Base-by-base conservation (phyloP, 1,140 invertebrate genomes). In the Zaprionus camerounensis region DNA sequence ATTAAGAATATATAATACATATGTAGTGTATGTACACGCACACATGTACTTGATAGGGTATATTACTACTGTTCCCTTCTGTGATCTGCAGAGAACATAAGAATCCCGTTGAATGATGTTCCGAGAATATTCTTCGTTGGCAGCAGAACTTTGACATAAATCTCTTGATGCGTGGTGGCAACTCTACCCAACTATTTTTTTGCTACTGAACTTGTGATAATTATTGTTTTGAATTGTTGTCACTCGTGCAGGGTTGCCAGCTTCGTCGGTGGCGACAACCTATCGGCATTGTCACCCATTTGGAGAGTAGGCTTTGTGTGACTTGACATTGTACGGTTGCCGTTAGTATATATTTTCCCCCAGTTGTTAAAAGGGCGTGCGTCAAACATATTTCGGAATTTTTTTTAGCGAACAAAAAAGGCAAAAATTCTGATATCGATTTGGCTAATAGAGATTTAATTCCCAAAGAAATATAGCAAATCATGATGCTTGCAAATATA, bases 401-500 rank as follows among this genome's bases (percentile, higher is more conserved):
- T 22, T 26, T 24, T 24, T 38, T 13, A 73, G 15, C 26, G 34
- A 62, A 62, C 17, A 51, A 69, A 56, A 53, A 62, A 22, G 34
- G 44, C 34, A 24, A 44, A 74, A 67, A 61, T 69, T 87, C 49
- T 65, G 61, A 74, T 73, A 78, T 57, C 46, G 57, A 67, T 51
- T 34, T 46, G 56, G 49, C 49, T 51, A 24, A 20, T 15, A 17
- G 55, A 63, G 59, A 11, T 55, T n/a, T 49, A 15, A 56, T 55
- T 64, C 69, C 15, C 28, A 46, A 34, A 31, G 26, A n/a, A 58
- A 68, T n/a, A 63, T 63, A 71, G 36, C 66, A 73, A 87, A 76
- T 86, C 65, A 22, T 49, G 28, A 75, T 75, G 72, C 13, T 75
- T 49, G 67, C 41, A 15, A 75, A 75, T 31, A 26, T 75, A 12